phyloP scores from a whole-genome alignment of 2,888 invertebrate genomes.

The Ormyrus labotus region DNA sequence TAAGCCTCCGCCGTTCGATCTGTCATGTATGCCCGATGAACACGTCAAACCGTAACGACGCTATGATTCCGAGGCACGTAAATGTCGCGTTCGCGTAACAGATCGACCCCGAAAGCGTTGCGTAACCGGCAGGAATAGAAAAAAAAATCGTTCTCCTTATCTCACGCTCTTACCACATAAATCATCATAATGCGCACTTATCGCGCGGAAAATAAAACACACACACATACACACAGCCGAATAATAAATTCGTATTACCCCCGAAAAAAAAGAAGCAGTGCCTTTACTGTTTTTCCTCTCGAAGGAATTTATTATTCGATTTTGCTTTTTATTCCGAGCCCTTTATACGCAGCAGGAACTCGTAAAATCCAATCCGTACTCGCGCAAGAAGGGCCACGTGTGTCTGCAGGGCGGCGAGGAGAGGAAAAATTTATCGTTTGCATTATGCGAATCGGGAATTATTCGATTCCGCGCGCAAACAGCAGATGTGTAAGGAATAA shows the following conservation, averaged over 20 bases:
- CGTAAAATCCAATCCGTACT: too few species aligned
- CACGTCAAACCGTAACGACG: background rate
- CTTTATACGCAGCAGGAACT: too few species aligned
- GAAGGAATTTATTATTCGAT: too few species aligned
- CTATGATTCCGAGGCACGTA: background rate
- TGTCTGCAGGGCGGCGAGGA: too few species aligned
- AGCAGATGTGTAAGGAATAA: slow-evolving; percentile 18
- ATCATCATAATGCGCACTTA: slow-evolving; percentile 50
- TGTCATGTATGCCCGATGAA: slow-evolving; percentile 1
- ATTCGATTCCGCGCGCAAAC: background rate
- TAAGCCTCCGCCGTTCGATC: background rate
- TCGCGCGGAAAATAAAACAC: slow-evolving; percentile 44
- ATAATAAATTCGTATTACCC: slow-evolving; percentile 34
- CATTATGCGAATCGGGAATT: slow-evolving; percentile 37
- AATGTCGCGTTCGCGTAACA: background rate
- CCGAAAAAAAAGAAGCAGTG: background rate
- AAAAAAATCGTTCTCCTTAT: slow-evolving; percentile 9
- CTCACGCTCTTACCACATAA: slow-evolving; percentile 35
- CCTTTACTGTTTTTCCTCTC: background rate
- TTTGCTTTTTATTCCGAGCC: too few species aligned
- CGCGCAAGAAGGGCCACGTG: too few species aligned
- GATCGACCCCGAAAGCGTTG: background rate
- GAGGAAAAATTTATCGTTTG: background rate
- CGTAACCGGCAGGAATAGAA: background rate
- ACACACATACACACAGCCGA: background rate